These are phyloP conservation scores for Steinernema feltiae DNA, from an alignment of 1,140 invertebrate genomes.

Conservation along the genomic window DNA sequence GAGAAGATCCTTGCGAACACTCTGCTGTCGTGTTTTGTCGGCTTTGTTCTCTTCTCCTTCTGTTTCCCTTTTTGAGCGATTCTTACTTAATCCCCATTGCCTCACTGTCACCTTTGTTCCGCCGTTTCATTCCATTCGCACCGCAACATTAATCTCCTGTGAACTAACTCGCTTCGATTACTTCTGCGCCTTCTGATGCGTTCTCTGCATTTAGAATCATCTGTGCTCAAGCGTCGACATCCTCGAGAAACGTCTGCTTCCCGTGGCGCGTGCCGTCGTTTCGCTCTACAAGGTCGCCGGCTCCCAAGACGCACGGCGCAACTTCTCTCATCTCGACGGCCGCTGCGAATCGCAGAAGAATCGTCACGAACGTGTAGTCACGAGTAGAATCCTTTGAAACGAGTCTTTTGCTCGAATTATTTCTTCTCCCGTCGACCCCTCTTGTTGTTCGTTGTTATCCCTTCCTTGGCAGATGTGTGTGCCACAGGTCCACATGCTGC, in stretches of 20 bases:
- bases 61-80: not conserved
- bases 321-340: not conserved
- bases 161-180: not conserved
- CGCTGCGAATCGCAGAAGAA: not conserved
- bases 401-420: not conserved
- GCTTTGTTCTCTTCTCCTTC: not conserved
- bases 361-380: slow-evolving; percentile 17
- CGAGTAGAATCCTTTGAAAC: not conserved
- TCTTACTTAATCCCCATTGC: not conserved
- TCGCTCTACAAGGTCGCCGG: slow-evolving; percentile 11
- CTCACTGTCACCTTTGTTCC: not conserved
- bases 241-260: not conserved
- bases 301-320: slow-evolving; percentile 4
- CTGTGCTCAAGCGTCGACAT: slow-evolving; percentile 16
- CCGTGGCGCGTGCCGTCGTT: not conserved
- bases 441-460: not conserved
- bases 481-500: too few species aligned
- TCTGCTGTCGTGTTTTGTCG: not conserved
- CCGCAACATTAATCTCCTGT: not conserved
- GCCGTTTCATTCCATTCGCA: not conserved
- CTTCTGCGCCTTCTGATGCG: not conserved
- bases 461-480: too few species aligned
- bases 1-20: not conserved
- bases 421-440: not conserved
- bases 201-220: slow-evolving; percentile 9